Conservation (phyloP, 2,113 vertebrate genomes). For the Galbula dea region DNA sequence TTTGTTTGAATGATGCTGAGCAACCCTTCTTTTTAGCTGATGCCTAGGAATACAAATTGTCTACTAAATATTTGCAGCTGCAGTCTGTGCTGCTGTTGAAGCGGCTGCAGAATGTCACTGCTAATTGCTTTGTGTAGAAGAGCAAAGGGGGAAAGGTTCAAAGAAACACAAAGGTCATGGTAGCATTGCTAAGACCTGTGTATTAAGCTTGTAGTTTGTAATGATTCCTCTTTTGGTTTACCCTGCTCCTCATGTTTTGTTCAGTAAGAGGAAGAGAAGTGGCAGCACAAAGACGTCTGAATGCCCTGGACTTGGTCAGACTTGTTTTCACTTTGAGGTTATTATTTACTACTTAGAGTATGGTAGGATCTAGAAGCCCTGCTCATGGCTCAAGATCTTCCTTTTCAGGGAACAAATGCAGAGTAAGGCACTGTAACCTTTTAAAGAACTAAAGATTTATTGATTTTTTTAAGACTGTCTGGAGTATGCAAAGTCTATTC, state of each 20-base stretch:
- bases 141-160: not conserved
- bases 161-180: not conserved
- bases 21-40: slow-evolving; percentile 9
- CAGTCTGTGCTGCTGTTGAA: not conserved
- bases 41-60: slow-evolving; percentile 34
- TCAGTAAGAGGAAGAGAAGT: not conserved
- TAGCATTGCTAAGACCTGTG: not conserved
- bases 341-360: not conserved
- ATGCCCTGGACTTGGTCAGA: not conserved
- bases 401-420: not conserved
- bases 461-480: not conserved
- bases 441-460: not conserved
- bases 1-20: not conserved
- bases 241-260: not conserved
- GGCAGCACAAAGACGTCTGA: not conserved
- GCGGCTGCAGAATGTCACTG: not conserved
- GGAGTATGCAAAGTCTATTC: not conserved
- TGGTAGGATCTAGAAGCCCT: not conserved
- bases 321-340: not conserved
- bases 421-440: not conserved
- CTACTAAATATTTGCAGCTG: slow-evolving; percentile 39
- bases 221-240: not conserved
- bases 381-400: not conserved
- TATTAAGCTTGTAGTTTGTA: not conserved
- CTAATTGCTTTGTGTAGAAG: not conserved